Percentiles rank a stretch among this genome's conserved stretches.
phyloP scores from a whole-genome alignment of 2,113 vertebrate species.

The Mystacornis crossleyi region DNA sequence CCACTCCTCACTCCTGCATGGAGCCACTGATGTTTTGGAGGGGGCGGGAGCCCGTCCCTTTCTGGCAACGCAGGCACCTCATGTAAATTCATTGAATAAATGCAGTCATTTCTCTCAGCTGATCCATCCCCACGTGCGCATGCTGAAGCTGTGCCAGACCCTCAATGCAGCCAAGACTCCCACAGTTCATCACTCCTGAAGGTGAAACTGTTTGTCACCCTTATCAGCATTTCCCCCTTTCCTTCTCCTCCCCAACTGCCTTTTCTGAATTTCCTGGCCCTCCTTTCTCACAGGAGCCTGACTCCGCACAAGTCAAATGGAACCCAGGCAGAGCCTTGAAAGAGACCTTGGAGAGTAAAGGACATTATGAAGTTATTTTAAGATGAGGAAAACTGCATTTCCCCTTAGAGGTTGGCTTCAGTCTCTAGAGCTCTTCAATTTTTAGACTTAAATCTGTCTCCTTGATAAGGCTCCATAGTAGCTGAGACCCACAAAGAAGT shows the following conservation, averaged over 20 bases:
- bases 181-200: slow-evolving; percentile 59
- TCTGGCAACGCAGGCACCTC: slow-evolving; percentile 30
- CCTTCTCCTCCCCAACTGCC: not conserved
- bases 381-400: slow-evolving; percentile 22
- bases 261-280: not conserved
- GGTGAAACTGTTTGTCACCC: slow-evolving; percentile 31
- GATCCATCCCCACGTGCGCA: slow-evolving; percentile 46
- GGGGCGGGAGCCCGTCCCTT: not conserved
- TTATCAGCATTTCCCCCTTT: not conserved
- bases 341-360: slow-evolving; percentile 45
- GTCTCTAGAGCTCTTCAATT: slow-evolving; percentile 4
- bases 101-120: slow-evolving; percentile 67
- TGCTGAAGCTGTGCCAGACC: slow-evolving; percentile 52
- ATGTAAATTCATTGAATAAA: slow-evolving; percentile 71
- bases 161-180: slow-evolving; percentile 52
- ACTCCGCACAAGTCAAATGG: not conserved
- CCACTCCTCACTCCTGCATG: not conserved
- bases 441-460: not conserved
- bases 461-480: not conserved
- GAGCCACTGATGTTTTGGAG: not conserved
- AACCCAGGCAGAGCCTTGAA: not conserved
- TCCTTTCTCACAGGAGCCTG: not conserved
- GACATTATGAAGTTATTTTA: slow-evolving; percentile 46
- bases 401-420: not conserved
- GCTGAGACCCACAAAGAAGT: not conserved